Percentiles rank a stretch among this genome's conserved stretches.
These are phyloP conservation scores for Drosophila elegans DNA, from an alignment of 1,140 invertebrate species.

Conservation along the genomic window DNA sequence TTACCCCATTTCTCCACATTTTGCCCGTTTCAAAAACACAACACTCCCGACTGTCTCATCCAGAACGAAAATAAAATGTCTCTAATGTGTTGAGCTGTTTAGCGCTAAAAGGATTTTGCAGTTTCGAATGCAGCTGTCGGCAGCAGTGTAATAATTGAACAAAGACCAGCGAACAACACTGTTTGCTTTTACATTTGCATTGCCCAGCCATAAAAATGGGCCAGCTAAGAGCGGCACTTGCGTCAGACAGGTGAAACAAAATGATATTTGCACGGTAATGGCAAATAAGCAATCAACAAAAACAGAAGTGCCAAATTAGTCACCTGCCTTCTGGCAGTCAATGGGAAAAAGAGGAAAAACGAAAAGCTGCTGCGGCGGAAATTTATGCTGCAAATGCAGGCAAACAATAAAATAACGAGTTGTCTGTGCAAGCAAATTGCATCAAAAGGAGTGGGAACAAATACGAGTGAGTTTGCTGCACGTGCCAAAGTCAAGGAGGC, in stretches of 20 bases:
- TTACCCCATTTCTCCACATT: neutral
- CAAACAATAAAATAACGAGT: slow-evolving; percentile 82
- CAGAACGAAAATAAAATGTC: slow-evolving; percentile 46
- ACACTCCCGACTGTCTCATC: slow-evolving; percentile 34
- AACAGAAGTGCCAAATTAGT: slow-evolving; percentile 36
- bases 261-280: slow-evolving; percentile 34
- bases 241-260: slow-evolving; percentile 34
- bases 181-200: slow-evolving; percentile 53
- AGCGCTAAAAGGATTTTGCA: slow-evolving; percentile 76
- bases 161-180: slow-evolving; percentile 39
- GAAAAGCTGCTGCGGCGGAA: slow-evolving; percentile 10
- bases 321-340: slow-evolving; percentile 11
- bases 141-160: slow-evolving; percentile 44
- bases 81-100: slow-evolving; percentile 71
- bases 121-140: slow-evolving; percentile 43
- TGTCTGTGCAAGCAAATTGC: slow-evolving; percentile 77
- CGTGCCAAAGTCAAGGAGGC: slow-evolving; percentile 73
- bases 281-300: slow-evolving; percentile 57
- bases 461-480: slow-evolving; percentile 45
- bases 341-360: neutral
- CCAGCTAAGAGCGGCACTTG: slow-evolving; percentile 1
- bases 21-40: slow-evolving; percentile 16
- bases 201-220: slow-evolving; percentile 11
- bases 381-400: slow-evolving; percentile 62
- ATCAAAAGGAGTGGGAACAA: slow-evolving; percentile 43